Evolutionary conservation across 2,113 vertebrate species (phyloP).

Genomic region (Nibea coibor): DNA sequence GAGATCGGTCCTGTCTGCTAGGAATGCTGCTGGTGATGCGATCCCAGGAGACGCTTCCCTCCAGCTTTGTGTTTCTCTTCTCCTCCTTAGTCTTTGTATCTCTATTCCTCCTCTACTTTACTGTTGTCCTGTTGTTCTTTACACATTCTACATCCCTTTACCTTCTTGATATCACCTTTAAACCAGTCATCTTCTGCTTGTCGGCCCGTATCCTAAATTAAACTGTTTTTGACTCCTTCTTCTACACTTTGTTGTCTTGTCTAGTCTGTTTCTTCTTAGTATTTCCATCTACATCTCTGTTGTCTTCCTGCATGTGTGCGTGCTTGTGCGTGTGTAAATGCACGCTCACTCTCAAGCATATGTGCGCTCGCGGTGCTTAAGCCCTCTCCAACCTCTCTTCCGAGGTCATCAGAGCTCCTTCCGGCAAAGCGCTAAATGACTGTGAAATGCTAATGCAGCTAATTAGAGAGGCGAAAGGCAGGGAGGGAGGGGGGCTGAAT

Average conservation of each 20-base stretch:
- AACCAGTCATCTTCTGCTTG: neutral
- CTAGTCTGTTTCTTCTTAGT: neutral
- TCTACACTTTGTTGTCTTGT: neutral
- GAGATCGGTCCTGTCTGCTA: conserved; percentile 68
- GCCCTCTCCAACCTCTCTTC: conserved; percentile 65
- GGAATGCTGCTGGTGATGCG: conserved; percentile 74
- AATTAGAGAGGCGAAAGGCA: conserved; percentile 74
- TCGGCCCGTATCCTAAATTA: neutral
- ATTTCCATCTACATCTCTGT: conserved; percentile 14
- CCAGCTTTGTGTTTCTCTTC: conserved; percentile 50
- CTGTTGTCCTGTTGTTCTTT: conserved; percentile 21
- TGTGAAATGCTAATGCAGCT: conserved; percentile 81
- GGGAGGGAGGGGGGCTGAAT: conserved; percentile 48
- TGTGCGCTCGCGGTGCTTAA: conserved; percentile 56
- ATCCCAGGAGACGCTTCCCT: conserved; percentile 71
- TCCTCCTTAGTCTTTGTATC: conserved; percentile 50
- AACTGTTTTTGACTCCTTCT: neutral
- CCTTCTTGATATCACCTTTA: conserved; percentile 11
- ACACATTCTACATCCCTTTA: conserved; percentile 11
- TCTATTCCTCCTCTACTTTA: neutral
- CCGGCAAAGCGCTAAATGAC: conserved; percentile 72
- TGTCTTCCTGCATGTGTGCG: conserved; percentile 8
- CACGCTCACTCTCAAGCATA: conserved; percentile 40
- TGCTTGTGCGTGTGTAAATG: conserved; percentile 21
- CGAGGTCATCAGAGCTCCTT: conserved; percentile 71